phyloP scores from a whole-genome alignment of 2,797 vertebrate genomes.

The Sebastes diploproa region DNA sequence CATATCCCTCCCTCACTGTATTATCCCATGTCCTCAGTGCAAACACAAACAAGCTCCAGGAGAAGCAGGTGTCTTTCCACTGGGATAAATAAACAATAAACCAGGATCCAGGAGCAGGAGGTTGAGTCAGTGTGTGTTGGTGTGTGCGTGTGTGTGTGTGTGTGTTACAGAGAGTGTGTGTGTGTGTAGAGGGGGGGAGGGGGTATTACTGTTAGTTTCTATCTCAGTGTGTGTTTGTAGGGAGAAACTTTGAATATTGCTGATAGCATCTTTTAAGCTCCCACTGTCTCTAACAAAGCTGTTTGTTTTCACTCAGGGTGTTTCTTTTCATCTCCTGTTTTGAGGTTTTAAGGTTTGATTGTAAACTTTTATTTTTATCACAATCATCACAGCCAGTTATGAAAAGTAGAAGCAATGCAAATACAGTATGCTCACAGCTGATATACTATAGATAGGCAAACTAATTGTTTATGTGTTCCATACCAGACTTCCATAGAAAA shows the following conservation, averaged over 20 bases:
- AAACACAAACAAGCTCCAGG: conserved; percentile 80
- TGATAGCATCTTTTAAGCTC: conserved; percentile 79
- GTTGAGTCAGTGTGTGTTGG: conserved; percentile 27
- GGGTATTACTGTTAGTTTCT: conserved; percentile 45
- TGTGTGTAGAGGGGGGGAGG: not conserved
- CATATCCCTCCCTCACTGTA: conserved; percentile 37
- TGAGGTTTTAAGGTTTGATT: not conserved
- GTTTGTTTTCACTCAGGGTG: conserved; percentile 66
- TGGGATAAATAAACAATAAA: conserved; percentile 80
- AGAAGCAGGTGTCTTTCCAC: conserved; percentile 75
- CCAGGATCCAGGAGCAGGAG: conserved; percentile 74
- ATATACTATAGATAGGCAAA: not conserved
- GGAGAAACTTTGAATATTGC: conserved; percentile 69
- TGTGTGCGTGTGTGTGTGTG: conserved; percentile 7
- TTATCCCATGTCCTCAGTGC: conserved; percentile 71
- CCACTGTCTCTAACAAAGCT: conserved; percentile 48
- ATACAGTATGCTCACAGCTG: not conserved
- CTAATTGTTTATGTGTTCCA: not conserved
- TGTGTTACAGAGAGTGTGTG: too few species aligned
- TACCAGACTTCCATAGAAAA: not conserved
- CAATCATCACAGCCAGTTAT: not conserved
- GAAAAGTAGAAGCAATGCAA: not conserved
- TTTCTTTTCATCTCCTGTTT: conserved; percentile 45
- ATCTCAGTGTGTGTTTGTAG: conserved; percentile 10
- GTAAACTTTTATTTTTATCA: not conserved